A percentile compares a stretch with the other conserved stretches of the same genome.
phyloP scores from a whole-genome alignment of 2,113 vertebrate species.

The Chaetops frenatus region DNA sequence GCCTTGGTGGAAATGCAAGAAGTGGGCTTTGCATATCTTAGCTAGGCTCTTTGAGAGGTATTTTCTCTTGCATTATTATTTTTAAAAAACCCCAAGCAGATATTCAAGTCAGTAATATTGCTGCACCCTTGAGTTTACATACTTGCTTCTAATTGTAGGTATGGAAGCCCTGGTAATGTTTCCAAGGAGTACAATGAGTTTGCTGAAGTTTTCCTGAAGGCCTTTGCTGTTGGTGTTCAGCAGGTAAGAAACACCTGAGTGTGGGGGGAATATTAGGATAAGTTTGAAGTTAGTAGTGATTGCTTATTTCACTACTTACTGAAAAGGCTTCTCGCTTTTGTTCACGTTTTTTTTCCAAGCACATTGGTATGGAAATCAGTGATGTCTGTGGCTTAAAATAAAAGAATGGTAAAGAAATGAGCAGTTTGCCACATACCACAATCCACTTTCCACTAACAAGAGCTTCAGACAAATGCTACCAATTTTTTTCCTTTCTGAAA shows the following conservation, averaged over 20 bases:
- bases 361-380: neutral
- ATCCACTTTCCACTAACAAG: neutral
- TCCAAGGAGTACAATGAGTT: constrained; percentile 99
- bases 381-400: neutral
- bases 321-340: neutral
- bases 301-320: neutral
- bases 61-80: neutral
- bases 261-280: neutral
- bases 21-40: constrained; percentile 98
- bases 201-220: constrained; percentile 97
- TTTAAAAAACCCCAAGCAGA: neutral
- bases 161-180: constrained; percentile 97
- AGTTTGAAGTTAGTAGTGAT: neutral
- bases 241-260: constrained; percentile 72
- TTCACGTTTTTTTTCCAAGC: neutral
- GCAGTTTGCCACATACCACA: neutral
- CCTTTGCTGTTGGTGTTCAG: constrained; percentile 92
- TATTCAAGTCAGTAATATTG: neutral
- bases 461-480: neutral
- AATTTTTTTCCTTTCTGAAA: neutral
- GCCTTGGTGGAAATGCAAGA: constrained; percentile 99
- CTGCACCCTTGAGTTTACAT: neutral
- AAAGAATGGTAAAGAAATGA: neutral
- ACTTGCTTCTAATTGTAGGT: constrained; percentile 71
- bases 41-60: constrained; percentile 97